Percentiles rank a stretch among this genome's conserved stretches.
Conservation (phyloP, 2,888 invertebrate species). For the Acrobasis suavella region DNA sequence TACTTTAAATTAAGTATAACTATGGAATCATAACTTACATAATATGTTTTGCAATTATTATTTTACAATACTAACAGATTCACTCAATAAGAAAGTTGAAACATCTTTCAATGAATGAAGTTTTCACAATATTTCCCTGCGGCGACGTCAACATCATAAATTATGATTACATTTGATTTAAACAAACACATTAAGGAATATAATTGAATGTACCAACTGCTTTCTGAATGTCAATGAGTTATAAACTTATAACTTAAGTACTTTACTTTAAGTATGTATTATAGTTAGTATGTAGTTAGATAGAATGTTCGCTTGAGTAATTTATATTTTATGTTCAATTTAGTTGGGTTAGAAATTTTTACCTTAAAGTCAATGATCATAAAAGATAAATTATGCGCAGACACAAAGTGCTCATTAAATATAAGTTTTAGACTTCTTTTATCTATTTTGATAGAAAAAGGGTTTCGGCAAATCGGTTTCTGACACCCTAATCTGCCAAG, state of each 20-base stretch:
- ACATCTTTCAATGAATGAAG: slow-evolving; percentile 1
- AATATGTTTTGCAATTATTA: background rate
- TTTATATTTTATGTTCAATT: background rate
- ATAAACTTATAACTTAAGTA: background rate
- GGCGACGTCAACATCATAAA: background rate
- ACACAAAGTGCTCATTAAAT: no score
- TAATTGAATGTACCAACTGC: background rate
- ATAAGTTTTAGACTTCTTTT: no score
- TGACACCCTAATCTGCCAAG: no score
- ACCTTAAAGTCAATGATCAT: no score
- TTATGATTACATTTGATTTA: background rate
- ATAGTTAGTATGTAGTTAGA: no score
- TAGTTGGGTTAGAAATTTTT: no score
- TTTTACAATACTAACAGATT: background rate
- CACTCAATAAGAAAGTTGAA: background rate
- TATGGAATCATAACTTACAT: background rate
- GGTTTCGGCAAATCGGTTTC: no score
- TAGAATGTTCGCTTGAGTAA: background rate
- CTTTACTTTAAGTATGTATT: background rate
- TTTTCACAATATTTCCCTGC: slow-evolving; percentile 3
- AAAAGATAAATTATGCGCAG: no score
- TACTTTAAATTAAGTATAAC: no score
- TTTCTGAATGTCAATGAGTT: background rate
- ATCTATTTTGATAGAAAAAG: no score
- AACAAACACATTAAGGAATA: background rate